Percentiles rank a stretch among this genome's conserved stretches.
These are phyloP conservation scores for Yponomeuta malinellus DNA, from an alignment of 2,888 invertebrate species.

Conservation along the genomic window DNA sequence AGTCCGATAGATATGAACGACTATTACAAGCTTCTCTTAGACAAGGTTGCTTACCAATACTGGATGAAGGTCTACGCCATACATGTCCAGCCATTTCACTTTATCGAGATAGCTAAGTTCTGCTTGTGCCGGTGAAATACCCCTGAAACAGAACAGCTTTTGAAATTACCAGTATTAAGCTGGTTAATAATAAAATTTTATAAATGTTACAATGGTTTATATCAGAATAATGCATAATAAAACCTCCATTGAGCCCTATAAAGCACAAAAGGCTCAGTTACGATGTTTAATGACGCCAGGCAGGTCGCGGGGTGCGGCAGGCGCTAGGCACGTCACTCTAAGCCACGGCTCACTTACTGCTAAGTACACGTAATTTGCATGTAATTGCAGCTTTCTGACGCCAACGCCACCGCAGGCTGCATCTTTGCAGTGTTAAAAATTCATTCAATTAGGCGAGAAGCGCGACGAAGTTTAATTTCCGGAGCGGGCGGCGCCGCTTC, in stretches of 20 bases:
- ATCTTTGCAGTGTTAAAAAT: conserved; percentile 70
- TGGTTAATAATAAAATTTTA: neutral
- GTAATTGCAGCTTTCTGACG: conserved; percentile 65
- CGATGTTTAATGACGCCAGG: conserved; percentile 4
- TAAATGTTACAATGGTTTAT: neutral
- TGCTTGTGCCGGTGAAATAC: conserved; percentile 92
- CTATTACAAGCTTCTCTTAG: neutral
- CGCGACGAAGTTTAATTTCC: conserved; percentile 65
- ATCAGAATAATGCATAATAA: conserved; percentile 19
- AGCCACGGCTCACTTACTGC: conserved; percentile 39
- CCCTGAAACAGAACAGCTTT: conserved; percentile 71
- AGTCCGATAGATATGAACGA: neutral
- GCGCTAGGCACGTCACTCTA: neutral
- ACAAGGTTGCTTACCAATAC: conserved; percentile 83
- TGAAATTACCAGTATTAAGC: conserved; percentile 16
- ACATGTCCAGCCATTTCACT: conserved; percentile 99
- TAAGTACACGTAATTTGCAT: conserved; percentile 70
- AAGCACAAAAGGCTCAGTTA: conserved; percentile 21
- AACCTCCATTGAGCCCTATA: conserved; percentile 20
- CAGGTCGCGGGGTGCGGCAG: neutral
- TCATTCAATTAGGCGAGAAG: conserved; percentile 67
- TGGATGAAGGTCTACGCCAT: conserved; percentile 97
- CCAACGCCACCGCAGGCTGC: conserved; percentile 52
- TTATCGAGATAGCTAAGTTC: conserved; percentile 97
- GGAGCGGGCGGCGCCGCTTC: conserved; percentile 44